These are phyloP conservation scores for Blastobasis adustella DNA, from an alignment of 2,888 invertebrate genomes.

Conservation along the genomic window DNA sequence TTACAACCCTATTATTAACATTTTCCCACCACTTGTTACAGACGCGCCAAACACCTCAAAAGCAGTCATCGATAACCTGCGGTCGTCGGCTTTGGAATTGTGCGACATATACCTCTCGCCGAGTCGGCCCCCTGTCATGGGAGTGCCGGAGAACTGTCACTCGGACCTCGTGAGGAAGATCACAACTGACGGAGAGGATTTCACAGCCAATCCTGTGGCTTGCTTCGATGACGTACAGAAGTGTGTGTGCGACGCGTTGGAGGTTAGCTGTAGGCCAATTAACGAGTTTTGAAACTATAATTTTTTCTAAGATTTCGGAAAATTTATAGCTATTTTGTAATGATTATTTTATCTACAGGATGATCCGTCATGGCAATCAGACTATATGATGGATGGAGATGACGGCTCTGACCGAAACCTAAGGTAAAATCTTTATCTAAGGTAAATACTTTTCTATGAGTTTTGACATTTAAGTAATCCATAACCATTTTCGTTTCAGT, in stretches of 20 bases:
- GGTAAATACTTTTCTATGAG: not conserved
- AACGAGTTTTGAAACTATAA: too few species aligned
- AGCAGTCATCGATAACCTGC: conserved; percentile 54
- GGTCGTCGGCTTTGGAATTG: conserved; percentile 57
- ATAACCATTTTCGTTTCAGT: conserved; percentile 31
- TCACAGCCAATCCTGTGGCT: conserved; percentile 68
- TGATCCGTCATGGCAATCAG: conserved; percentile 61
- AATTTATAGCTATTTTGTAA: too few species aligned
- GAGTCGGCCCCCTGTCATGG: conserved; percentile 42
- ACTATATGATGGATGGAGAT: conserved; percentile 57
- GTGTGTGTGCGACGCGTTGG: conserved; percentile 75
- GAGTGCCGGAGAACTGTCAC: conserved; percentile 51
- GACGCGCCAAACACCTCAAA: conserved; percentile 54
- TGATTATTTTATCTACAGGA: conserved; percentile 33
- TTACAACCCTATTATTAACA: too few species aligned
- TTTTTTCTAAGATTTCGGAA: too few species aligned
- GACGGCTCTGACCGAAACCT: conserved; percentile 37
- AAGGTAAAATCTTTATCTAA: conserved; percentile 28
- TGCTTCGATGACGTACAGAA: conserved; percentile 92
- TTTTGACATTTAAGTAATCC: not conserved
- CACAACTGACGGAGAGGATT: conserved; percentile 61
- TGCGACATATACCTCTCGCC: conserved; percentile 59
- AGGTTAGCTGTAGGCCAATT: conserved; percentile 51
- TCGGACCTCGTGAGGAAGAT: conserved; percentile 58
- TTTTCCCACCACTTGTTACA: conserved; percentile 13